Percentiles rank a stretch among this genome's conserved stretches.
Conservation (phyloP, 1,140 invertebrate species). For the Aphaenogaster floridana region DNA sequence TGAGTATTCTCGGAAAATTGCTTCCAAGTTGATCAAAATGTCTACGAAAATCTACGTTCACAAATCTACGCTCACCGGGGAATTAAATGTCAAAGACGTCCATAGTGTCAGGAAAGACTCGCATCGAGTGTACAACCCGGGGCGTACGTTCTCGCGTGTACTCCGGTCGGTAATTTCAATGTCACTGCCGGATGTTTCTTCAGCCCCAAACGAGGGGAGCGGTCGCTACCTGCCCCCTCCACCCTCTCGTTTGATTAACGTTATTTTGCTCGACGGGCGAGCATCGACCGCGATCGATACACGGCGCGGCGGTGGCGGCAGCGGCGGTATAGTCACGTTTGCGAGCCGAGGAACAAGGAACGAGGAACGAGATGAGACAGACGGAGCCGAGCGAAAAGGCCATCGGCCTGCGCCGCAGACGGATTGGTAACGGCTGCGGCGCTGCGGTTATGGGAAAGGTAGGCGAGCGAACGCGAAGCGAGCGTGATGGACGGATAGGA, state of each 20-base stretch:
- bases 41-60: background rate
- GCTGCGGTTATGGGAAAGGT: constrained; percentile 59
- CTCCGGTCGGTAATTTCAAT: constrained; percentile 58
- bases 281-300: constrained; percentile 62
- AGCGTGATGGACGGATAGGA: constrained; percentile 28
- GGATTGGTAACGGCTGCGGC: constrained; percentile 55
- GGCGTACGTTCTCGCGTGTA: constrained; percentile 12
- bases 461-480: constrained; percentile 43
- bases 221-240: constrained; percentile 35
- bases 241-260: constrained; percentile 50
- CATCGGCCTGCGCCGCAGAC: constrained; percentile 62
- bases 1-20: background rate
- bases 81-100: background rate
- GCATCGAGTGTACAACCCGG: background rate
- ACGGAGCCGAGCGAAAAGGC: constrained; percentile 59
- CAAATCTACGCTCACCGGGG: background rate
- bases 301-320: constrained; percentile 5
- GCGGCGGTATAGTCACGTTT: constrained; percentile 34
- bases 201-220: constrained; percentile 55
- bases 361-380: constrained; percentile 57
- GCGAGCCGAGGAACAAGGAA: constrained; percentile 53
- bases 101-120: background rate
- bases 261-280: constrained; percentile 57
- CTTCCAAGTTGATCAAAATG: background rate
- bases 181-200: constrained; percentile 61